Conservation (phyloP, 2,888 invertebrate species). For the Coecobrya sp. region DNA sequence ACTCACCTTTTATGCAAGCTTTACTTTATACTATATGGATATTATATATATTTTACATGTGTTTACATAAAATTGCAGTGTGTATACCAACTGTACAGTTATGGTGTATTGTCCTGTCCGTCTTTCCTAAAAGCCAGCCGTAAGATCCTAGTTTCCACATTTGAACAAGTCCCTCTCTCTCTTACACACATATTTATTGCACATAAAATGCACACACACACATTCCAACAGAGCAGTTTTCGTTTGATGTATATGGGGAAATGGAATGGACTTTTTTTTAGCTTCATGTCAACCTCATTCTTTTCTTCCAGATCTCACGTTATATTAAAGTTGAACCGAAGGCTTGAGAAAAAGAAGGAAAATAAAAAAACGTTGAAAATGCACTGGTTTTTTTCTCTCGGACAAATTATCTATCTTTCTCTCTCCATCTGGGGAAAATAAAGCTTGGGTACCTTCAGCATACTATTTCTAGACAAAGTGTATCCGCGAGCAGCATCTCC, state of each 20-base stretch:
- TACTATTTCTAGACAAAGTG: neutral
- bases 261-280: slow-evolving; percentile 64
- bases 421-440: neutral
- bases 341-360: neutral
- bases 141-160: slow-evolving; percentile 62
- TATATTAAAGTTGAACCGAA: neutral
- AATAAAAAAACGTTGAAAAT: slow-evolving; percentile 32
- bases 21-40: neutral
- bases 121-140: neutral
- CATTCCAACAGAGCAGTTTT: slow-evolving; percentile 38
- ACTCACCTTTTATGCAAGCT: neutral
- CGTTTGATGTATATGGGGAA: slow-evolving; percentile 35
- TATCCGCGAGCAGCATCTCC: neutral
- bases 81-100: too few relatives aligned
- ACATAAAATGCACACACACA: slow-evolving; percentile 78
- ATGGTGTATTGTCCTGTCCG: slow-evolving; percentile 6
- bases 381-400: neutral
- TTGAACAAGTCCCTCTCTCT: slow-evolving; percentile 21
- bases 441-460: neutral
- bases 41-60: neutral
- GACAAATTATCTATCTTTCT: neutral
- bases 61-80: neutral
- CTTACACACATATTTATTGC: slow-evolving; percentile 66
- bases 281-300: slow-evolving; percentile 9
- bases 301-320: neutral